Conservation (phyloP, 2,888 invertebrate genomes). For the Drosophila cognata region DNA sequence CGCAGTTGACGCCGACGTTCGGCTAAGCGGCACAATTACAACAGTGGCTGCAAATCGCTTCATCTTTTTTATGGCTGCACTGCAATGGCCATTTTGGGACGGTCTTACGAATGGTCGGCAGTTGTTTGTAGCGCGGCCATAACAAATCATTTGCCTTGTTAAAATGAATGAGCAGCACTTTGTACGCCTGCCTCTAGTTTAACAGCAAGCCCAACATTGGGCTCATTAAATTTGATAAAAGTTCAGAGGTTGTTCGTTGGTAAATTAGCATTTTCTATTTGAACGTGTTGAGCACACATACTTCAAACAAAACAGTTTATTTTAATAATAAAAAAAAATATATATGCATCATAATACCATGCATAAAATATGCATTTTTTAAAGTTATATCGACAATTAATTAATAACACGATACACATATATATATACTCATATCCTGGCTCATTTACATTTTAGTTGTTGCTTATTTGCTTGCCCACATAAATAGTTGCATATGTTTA, state of each 20-base stretch:
- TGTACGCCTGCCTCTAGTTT: slow-evolving; percentile 3
- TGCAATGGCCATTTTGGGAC: slow-evolving; percentile 80
- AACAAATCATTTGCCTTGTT: slow-evolving; percentile 74
- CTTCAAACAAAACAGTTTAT: slow-evolving; percentile 29
- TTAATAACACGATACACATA: slow-evolving; percentile 13
- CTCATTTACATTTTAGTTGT: slow-evolving; percentile 14
- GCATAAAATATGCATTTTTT: slow-evolving; percentile 13
- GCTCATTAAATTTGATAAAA: slow-evolving; percentile 57
- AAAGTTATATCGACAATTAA: slow-evolving; percentile 35
- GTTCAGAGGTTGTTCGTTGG: slow-evolving; percentile 38
- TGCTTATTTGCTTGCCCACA: slow-evolving; percentile 23
- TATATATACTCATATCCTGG: neutral
- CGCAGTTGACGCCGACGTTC: slow-evolving; percentile 20
- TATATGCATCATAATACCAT: slow-evolving; percentile 20
- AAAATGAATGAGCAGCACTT: slow-evolving; percentile 43
- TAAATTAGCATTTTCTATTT: slow-evolving; percentile 42
- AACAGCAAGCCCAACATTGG: slow-evolving; percentile 4
- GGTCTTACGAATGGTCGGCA: slow-evolving; percentile 56
- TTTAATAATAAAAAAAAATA: slow-evolving; percentile 9
- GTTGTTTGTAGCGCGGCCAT: slow-evolving; percentile 52
- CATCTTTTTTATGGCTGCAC: slow-evolving; percentile 79
- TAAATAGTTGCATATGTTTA: slow-evolving; percentile 19
- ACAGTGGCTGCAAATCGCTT: slow-evolving; percentile 79
- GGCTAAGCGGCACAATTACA: slow-evolving; percentile 76
- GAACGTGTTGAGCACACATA: slow-evolving; percentile 16